Evolutionary conservation across 2,113 vertebrate genomes (phyloP), one percentile per base, ranked within the genome.

Genomic region (Poeciliopsis prolifica): DNA sequence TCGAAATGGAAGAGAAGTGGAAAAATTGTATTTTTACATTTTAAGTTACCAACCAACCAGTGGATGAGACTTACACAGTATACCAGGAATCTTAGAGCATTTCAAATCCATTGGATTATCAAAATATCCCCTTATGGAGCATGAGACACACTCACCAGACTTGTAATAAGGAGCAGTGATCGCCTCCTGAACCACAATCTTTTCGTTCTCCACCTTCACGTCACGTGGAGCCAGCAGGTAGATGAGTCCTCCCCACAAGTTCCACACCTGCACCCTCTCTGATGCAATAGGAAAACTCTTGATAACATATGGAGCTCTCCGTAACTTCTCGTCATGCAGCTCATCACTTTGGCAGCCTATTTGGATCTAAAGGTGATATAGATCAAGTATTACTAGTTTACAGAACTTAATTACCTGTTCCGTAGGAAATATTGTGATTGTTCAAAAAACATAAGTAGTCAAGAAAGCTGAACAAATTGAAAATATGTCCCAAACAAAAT

Each of bases 261-360:
- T 91, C 61, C 85, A 94, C 66, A 95, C 81, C 74, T 87, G 78
- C 51, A 90, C 68, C 85, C 75, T 94, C 3, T 71, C 87, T 13
- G 72, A 68, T 29, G 79, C 58, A 14, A 94, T 69, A 24, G 81
- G n/a, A 19, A 93, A 90, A 0, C 37, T 76, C 72, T 86, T 80
- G 58, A 87, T 54, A n/a, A 95, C 92, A 40, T 83, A 65, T 0
- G 92, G 86, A 4, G 90, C 87, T 29, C 88, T 88, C 66, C 85
- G 92, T 75, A 95, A 28, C 51, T 83, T 61, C 0, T n/a, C 13
- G 0, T 61, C 26, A 0, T 86, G 63, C 7, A 96, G 73, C 10
- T 58, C 4, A 77, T 95, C 94, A 2, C 93, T 89, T 35, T 96
- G 95, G 83, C 94, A 95, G 62, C 94, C 88, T 1, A 95, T 87